Evolutionary conservation across 2,888 invertebrate species (phyloP).

Genomic region (Dasysyrphus albostriatus): DNA sequence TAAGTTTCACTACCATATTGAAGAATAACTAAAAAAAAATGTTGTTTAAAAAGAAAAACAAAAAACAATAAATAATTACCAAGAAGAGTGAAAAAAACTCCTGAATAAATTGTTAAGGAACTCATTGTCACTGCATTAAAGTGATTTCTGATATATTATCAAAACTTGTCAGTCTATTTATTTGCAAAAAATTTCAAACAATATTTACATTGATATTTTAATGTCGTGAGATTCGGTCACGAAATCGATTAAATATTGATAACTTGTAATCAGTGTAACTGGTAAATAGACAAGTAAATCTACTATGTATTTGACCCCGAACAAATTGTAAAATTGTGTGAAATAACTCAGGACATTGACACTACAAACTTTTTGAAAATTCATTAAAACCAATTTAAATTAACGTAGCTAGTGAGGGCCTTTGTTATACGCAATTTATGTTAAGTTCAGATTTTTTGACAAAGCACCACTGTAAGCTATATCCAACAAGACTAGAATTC

Average conservation of each 20-base stretch:
- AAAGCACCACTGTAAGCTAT: too few relatives aligned
- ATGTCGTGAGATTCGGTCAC: background rate
- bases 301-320: background rate
- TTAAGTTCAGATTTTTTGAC: too few relatives aligned
- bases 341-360: too few relatives aligned
- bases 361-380: too few relatives aligned
- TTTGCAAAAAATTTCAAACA: background rate
- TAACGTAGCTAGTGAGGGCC: too few relatives aligned
- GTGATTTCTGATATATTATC: background rate
- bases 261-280: background rate
- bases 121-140: background rate
- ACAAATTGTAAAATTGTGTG: background rate
- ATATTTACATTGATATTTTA: background rate
- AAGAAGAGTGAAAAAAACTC: background rate
- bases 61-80: too few relatives aligned
- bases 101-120: background rate
- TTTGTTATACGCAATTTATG: too few relatives aligned
- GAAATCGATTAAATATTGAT: background rate
- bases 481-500: too few relatives aligned
- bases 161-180: constrained; percentile 1
- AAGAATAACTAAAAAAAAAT: too few relatives aligned
- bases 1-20: too few relatives aligned
- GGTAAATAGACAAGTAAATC: background rate
- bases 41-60: too few relatives aligned
- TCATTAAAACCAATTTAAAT: too few relatives aligned